Conservation (phyloP, 2,113 vertebrate genomes). For the Meleagris gallopavo region DNA sequence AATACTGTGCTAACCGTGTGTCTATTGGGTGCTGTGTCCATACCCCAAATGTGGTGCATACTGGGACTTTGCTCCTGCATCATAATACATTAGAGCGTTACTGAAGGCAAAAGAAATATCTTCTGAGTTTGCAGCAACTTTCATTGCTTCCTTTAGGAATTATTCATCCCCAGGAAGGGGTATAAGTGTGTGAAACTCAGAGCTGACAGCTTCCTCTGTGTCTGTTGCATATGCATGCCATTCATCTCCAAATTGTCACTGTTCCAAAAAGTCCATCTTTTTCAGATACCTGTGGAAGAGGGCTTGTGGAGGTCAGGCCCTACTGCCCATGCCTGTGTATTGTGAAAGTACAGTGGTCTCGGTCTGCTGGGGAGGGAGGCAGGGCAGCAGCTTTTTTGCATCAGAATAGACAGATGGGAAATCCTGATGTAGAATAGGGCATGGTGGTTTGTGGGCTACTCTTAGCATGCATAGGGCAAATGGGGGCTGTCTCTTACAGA, state of each 20-base stretch:
- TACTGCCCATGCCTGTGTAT: fast-evolving
- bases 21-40: background rate
- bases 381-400: background rate
- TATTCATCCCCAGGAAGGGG: fast-evolving
- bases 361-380: background rate
- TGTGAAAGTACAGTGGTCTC: background rate
- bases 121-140: background rate
- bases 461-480: fast-evolving
- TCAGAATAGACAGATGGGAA: fast-evolving
- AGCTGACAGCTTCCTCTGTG: background rate
- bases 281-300: background rate
- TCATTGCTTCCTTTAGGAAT: background rate
- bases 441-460: fast-evolving
- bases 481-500: background rate
- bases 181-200: background rate
- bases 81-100: background rate
- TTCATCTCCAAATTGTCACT: background rate
- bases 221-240: fast-evolving
- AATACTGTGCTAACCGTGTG: fast-evolving
- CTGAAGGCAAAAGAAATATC: background rate
- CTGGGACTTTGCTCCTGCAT: fast-evolving
- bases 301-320: background rate
- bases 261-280: background rate
- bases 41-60: fast-evolving
- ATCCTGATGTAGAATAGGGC: background rate